phyloP scores from a whole-genome alignment of 1,140 invertebrate species.

The Drosophila melanogaster region DNA sequence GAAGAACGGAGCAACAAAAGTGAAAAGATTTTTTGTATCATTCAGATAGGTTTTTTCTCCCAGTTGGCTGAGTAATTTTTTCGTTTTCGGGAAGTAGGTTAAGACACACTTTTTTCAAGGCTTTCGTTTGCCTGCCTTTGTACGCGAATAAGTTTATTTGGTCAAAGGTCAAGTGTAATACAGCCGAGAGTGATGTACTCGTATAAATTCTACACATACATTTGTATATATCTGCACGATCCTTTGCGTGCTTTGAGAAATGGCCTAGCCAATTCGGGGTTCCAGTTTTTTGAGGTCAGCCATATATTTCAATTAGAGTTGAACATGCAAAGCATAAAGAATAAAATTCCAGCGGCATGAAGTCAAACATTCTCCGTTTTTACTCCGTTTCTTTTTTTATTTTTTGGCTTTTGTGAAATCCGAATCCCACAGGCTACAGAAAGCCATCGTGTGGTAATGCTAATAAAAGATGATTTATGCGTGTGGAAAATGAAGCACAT shows the following conservation, averaged over 20 bases:
- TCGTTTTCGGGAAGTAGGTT: slow-evolving; percentile 19
- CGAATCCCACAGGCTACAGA: slow-evolving; percentile 3
- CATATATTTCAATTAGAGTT: slow-evolving; percentile 79
- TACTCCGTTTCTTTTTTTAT: neutral
- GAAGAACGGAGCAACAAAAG: slow-evolving; percentile 23
- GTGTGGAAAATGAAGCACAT: slow-evolving; percentile 38
- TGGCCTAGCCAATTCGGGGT: slow-evolving; percentile 23
- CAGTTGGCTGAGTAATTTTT: slow-evolving; percentile 3
- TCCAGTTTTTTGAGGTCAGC: slow-evolving; percentile 51
- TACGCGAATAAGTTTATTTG: slow-evolving; percentile 40
- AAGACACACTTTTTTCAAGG: slow-evolving; percentile 38
- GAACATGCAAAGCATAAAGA: slow-evolving; percentile 71
- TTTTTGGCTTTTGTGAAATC: slow-evolving; percentile 25
- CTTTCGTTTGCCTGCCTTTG: slow-evolving; percentile 24
- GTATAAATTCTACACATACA: neutral
- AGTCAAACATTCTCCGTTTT: slow-evolving; percentile 10
- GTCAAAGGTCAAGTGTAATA: slow-evolving; percentile 48
- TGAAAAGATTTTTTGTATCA: slow-evolving; percentile 39
- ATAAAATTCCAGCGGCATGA: slow-evolving; percentile 13
- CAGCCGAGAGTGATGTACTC: slow-evolving; percentile 7
- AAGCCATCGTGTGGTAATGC: slow-evolving; percentile 57
- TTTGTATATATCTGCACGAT: slow-evolving; percentile 23
- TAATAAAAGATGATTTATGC: slow-evolving; percentile 79
- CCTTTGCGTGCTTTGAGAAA: slow-evolving; percentile 62
- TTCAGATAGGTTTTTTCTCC: slow-evolving; percentile 16